Percentiles rank a stretch among this genome's conserved stretches.
These are phyloP conservation scores for Cichlasoma orientale DNA, from an alignment of 2,797 vertebrate species.

Conservation along the genomic window DNA sequence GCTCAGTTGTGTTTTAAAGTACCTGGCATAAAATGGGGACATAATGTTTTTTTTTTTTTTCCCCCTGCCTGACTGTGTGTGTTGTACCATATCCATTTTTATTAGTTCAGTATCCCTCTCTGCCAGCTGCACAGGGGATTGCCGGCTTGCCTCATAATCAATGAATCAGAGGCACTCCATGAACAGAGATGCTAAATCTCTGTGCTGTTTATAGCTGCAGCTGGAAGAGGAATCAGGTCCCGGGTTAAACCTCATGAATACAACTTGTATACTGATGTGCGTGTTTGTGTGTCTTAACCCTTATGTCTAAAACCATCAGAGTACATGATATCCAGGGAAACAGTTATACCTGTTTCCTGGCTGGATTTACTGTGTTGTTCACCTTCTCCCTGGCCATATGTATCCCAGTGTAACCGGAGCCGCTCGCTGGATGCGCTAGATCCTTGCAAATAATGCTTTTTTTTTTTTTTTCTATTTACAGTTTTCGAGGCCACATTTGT, in stretches of 20 bases:
- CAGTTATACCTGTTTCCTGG: background rate
- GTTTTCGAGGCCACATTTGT: background rate
- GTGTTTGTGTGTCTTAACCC: background rate
- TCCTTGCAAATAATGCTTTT: background rate
- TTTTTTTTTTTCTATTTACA: background rate
- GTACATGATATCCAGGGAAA: constrained; percentile 51
- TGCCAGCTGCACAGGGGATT: constrained; percentile 13
- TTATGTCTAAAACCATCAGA: constrained; percentile 57
- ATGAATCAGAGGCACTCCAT: constrained; percentile 44
- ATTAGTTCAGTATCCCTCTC: constrained; percentile 19
- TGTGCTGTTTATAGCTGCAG: constrained; percentile 35
- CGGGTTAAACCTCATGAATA: constrained; percentile 67
- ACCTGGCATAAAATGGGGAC: constrained; percentile 30
- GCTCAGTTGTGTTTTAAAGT: constrained; percentile 31
- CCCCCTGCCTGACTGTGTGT: background rate
- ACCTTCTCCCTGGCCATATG: constrained; percentile 49
- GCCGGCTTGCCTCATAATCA: constrained; percentile 50
- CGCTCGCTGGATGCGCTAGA: constrained; percentile 12
- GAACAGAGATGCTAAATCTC: constrained; percentile 39
- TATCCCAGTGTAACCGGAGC: constrained; percentile 40
- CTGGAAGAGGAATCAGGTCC: constrained; percentile 53
- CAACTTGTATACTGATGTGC: constrained; percentile 6
- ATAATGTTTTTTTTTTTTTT: constrained; percentile 29
- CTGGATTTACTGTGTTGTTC: constrained; percentile 40
- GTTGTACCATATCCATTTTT: constrained; percentile 46